phyloP scores from a whole-genome alignment of 1,140 invertebrate species.

The Venustaconcha ellipsiformis region DNA sequence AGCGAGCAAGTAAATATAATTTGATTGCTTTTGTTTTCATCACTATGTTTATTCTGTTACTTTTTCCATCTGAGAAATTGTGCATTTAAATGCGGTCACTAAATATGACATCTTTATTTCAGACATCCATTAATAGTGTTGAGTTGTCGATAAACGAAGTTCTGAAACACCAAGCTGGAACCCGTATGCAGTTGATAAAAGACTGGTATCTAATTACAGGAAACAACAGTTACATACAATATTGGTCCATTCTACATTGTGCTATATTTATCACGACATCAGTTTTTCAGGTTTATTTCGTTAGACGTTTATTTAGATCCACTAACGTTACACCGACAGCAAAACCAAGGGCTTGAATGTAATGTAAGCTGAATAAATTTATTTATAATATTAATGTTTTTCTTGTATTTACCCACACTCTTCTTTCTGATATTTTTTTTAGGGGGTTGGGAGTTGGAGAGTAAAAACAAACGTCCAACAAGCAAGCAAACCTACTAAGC shows the following conservation, averaged over 20 bases:
- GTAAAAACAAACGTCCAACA: too few relatives aligned
- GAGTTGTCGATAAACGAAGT: conserved; percentile 41
- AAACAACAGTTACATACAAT: conserved; percentile 88
- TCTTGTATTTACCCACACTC: too few relatives aligned
- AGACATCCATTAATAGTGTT: conserved; percentile 40
- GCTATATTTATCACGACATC: conserved; percentile 83
- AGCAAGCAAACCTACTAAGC: too few relatives aligned
- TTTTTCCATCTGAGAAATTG: too few relatives aligned
- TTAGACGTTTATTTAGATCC: conserved; percentile 87
- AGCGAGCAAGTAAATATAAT: too few relatives aligned
- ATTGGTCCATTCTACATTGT: conserved; percentile 89
- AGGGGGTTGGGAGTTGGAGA: too few relatives aligned
- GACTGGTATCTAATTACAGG: conserved; percentile 79
- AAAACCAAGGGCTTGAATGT: conserved; percentile 66
- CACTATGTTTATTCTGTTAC: too few relatives aligned
- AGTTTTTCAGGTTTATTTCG: conserved; percentile 86
- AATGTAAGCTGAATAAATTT: too few relatives aligned
- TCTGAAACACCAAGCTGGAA: conserved; percentile 35
- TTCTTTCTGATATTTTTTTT: too few relatives aligned
- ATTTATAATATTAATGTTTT: too few relatives aligned
- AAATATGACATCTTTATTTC: conserved; percentile 15
- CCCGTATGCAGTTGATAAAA: conserved; percentile 45
- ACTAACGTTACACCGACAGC: conserved; percentile 72
- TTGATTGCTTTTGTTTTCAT: too few relatives aligned
- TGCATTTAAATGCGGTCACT: not conserved